Base-by-base conservation (phyloP, 2,797 vertebrate genomes). In the Xiphorhynchus erythropygius region DNA sequence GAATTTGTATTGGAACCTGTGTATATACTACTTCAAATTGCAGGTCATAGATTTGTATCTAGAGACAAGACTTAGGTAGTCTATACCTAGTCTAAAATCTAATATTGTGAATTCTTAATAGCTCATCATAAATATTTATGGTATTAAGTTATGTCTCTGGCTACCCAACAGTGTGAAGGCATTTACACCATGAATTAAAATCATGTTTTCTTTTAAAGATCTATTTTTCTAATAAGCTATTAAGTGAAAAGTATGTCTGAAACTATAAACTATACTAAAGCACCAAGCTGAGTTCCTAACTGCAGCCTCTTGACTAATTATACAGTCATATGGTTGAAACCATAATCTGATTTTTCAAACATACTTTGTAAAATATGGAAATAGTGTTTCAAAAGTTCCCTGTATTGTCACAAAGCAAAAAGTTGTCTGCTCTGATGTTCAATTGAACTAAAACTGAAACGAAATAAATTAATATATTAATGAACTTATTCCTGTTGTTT, bases 381-480 rank as follows among this genome's bases (percentile, higher is more conserved):
- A 76, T 80, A 37, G 4, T 28, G 24, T 87, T 91, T 64, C 16
- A 70, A 9, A 89, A 89, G 67, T 60, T 50, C 73, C 82, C 65
- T 85, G 8, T 90, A 47, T 78, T n/a, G n/a, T 89, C 87, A 91
- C 57, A 89, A 96, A 93, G 69, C 41, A 91, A 96, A 87, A 95
- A 92, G 84, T 93, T 96, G 93, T 75, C 57, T 95, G 50, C 32
- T 91, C 35, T 93, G 92, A 94, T 94, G 95, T 94, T 95, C 95
- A 96, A 94, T 95, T 96, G 95, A 97, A 97, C 94, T 96, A 80
- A 83, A 94, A 83, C 55, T 73, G 90, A 93, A 86, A 56, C 41
- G 5, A 96, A 97, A 96, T 97, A 96, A 97, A 97, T 96, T 95
- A 92, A 91, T 95, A 75, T 73, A 88, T 87, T 78, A 49, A 86